phyloP scores from a whole-genome alignment of 2,113 vertebrate genomes.

The Oreochromis tanganicae region DNA sequence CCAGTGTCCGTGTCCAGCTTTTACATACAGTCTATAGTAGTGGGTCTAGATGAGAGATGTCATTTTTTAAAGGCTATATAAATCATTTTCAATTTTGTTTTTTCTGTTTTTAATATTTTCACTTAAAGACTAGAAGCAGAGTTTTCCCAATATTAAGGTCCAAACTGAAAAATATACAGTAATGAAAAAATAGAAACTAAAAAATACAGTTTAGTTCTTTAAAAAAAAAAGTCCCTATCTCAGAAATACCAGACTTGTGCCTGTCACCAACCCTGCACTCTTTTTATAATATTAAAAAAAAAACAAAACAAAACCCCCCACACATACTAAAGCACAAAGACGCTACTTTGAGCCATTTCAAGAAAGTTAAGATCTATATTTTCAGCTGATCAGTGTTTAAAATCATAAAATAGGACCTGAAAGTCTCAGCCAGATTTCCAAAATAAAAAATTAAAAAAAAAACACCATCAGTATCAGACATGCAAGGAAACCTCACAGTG shows the following conservation, averaged over 20 bases:
- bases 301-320: background rate
- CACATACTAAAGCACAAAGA: background rate
- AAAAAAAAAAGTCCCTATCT: background rate
- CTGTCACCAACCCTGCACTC: background rate
- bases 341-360: background rate
- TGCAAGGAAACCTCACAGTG: background rate
- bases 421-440: background rate
- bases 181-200: background rate
- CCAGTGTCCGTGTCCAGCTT: background rate
- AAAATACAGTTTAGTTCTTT: background rate
- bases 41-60: background rate
- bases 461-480: background rate
- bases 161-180: background rate
- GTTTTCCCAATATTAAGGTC: accelerated
- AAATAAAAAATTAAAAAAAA: background rate
- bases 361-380: background rate
- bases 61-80: background rate
- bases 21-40: background rate
- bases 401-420: background rate
- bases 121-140: background rate
- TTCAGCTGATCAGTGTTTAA: background rate
- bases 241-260: background rate
- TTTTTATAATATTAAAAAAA: background rate
- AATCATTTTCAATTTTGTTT: background rate
- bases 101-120: background rate